Conservation (phyloP, 2,797 vertebrate genomes). For the Halcyon badia region DNA sequence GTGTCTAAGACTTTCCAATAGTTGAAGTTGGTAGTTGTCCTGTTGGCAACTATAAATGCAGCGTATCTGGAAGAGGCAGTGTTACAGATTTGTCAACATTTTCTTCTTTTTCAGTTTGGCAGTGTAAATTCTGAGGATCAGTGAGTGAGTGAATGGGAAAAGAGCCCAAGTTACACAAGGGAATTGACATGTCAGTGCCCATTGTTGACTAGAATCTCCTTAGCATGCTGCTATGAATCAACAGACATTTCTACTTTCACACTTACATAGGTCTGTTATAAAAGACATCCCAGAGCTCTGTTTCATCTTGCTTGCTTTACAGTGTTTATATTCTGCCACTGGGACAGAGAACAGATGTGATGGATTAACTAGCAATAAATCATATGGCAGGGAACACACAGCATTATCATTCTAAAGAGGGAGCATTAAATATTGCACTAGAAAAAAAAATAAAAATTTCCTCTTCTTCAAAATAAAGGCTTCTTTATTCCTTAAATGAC, state of each 20-base stretch:
- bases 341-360: conserved; percentile 71
- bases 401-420: conserved; percentile 45
- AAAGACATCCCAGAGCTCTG: conserved; percentile 64
- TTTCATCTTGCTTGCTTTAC: conserved; percentile 67
- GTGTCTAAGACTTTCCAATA: background rate
- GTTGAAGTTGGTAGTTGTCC: background rate
- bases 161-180: conserved; percentile 4
- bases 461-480: background rate
- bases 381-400: conserved; percentile 45
- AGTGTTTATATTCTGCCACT: conserved; percentile 70
- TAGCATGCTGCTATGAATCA: conserved; percentile 60
- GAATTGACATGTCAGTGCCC: conserved; percentile 62
- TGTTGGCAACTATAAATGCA: conserved; percentile 22
- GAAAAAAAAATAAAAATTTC: background rate
- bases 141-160: conserved; percentile 19
- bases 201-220: conserved; percentile 64
- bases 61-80: background rate
- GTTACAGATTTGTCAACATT: conserved; percentile 46
- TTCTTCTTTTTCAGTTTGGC: conserved; percentile 30
- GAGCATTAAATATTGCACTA: background rate
- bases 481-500: background rate
- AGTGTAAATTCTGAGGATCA: conserved; percentile 36
- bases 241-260: conserved; percentile 59
- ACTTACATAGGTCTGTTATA: conserved; percentile 58
- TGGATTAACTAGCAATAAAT: conserved; percentile 73